Base-by-base conservation (phyloP, 2,113 vertebrate species). In the Antigone vipio region DNA sequence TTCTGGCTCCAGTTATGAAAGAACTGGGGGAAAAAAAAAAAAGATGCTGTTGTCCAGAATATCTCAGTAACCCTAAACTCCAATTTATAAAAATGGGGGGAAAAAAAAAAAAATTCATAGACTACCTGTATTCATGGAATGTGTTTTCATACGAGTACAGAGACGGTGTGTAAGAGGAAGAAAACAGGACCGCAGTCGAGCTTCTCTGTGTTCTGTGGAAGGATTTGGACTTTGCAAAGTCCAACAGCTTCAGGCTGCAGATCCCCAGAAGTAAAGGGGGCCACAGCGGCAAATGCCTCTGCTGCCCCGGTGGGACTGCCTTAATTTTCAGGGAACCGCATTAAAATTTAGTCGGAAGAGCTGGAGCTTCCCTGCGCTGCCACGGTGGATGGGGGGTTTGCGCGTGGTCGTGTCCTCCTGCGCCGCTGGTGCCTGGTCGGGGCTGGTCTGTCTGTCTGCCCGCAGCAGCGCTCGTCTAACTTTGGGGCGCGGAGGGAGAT, bases 401-500 rank as follows among this genome's bases (percentile, higher is more conserved):
- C 18, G 59, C n/a, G 12, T 32, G 38, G 50, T 15, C 1, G 5
- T 4, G 1, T 14, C 19, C 47, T 52, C 1, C 38, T 23, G n/a
- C 50, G 56, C 23, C 23, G 34, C 53, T 12, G 20, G 2, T 13
- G 40, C 2, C 1, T 4, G 17, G 4, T 9, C 52, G 2, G 5
- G 29, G 27, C 27, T 4, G 15, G 40, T 42, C 40, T 11, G 40
- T 42, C 40, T 42, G 40, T 42, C 40, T 38, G 49, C 52, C 52
- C 27, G 26, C 35, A 12, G 4, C 44, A 47, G 12, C 6, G 2
- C 2, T 29, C 9, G 47, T 22, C 50, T 8, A 6, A 6, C 23
- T 2, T 17, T 1, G 9, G 27, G 9, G 2, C 1, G 4, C 5
- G 35, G 32, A 35, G 24, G 56, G 53, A 34, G 35, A 1, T 9